Evolutionary conservation across 2,888 invertebrate genomes (phyloP), one percentile per base, ranked within the genome.

Genomic region (Ariolimax columbianus): DNA sequence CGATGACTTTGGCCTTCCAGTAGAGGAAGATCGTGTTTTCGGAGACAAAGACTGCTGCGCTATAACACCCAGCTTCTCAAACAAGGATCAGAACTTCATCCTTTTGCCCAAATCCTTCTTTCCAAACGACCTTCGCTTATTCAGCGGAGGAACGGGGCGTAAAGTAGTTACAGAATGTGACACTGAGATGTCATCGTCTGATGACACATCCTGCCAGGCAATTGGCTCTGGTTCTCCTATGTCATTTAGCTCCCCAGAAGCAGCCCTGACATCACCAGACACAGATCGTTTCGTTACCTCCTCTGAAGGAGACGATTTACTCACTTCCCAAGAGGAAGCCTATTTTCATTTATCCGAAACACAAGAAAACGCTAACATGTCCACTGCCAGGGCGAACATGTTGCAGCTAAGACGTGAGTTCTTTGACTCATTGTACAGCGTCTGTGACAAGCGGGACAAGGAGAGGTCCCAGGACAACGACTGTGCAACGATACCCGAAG

Each of bases 171-270:
- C 43, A 1, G 59, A 70, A 40, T 11, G 1, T 2, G 75, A 82
- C 0, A n/a, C 30, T 51, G 36, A 82, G 0, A 77, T 70, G n/a
- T 63, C 59, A 63, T 63, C 59, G 6, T 73, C 63, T 26, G 72
- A 79, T 33, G 79, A 43, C n/a, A 43, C 84, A 38, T 84, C 84
- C 0, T 79, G 79, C 40, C 73, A 59, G 26, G 68, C 80, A 11
- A n/a, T 77, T 3, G 79, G 59, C 3, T 59, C 55, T 9, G 85
- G 81, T 17, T 85, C 85, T 7, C 77, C 85, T 3, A 85, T 85
- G 85, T 85, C 85, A n/a, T 75, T 85, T 36, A 66, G 85, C 47
- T 85, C 85, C 14, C 51, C 77, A 9, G 85, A 85, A 38, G 66
- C 68, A 19, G 77, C 68, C 9, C 68, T 51, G 7, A 59, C 47